Conservation (phyloP, 2,797 vertebrate species). For the Calcarius lapponicus region DNA sequence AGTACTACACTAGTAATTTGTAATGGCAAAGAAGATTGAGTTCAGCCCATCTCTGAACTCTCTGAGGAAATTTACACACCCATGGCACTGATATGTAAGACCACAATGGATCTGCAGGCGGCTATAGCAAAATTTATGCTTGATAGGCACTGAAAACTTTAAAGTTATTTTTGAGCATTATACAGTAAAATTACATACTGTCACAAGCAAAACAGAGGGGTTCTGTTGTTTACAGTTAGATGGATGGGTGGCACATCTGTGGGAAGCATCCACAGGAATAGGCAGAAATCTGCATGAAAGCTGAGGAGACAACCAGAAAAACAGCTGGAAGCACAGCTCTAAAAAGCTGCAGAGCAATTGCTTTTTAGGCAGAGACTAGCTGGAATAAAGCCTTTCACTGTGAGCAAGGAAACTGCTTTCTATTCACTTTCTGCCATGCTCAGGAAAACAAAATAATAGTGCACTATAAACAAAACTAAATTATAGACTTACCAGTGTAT, state of each 20-base stretch:
- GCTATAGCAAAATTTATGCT: background rate
- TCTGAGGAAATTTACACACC: background rate
- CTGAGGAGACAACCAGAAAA: conserved; percentile 18
- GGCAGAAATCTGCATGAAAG: conserved; percentile 14
- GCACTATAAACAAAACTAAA: background rate
- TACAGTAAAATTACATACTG: background rate
- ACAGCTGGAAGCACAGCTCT: conserved; percentile 27
- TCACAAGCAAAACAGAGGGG: background rate
- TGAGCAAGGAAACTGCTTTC: conserved; percentile 1
- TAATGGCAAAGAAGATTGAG: background rate
- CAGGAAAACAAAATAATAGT: background rate
- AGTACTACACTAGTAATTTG: background rate
- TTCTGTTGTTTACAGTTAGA: background rate
- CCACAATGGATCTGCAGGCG: background rate
- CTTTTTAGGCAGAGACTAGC: conserved; percentile 1
- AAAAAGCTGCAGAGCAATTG: background rate
- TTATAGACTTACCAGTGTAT: background rate
- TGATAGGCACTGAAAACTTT: background rate
- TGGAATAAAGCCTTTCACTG: conserved; percentile 23
- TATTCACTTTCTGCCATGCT: background rate
- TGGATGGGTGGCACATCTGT: background rate
- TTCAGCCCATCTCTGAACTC: background rate
- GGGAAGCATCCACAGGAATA: background rate
- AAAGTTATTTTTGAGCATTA: background rate
- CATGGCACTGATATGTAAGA: background rate